Conservation (phyloP, 2,113 vertebrate species). For the Apaloderma vittatum region DNA sequence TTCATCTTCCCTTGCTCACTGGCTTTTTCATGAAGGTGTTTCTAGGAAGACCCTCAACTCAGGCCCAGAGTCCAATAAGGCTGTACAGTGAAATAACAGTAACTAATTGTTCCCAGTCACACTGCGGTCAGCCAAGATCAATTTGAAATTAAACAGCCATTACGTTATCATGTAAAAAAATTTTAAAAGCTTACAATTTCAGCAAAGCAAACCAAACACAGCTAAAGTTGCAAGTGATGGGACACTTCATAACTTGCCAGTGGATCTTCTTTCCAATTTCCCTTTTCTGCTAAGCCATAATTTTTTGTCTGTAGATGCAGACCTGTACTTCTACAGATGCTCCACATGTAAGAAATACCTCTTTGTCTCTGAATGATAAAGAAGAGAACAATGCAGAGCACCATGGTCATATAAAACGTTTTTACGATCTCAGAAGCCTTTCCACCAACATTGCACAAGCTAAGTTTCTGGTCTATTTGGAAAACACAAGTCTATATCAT, state of each 20-base stretch:
- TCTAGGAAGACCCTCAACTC: background rate
- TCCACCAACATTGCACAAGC: background rate
- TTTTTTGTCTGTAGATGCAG: background rate
- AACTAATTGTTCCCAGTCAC: background rate
- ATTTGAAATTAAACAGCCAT: background rate
- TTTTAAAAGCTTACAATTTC: background rate
- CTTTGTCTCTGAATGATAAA: background rate
- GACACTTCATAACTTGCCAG: background rate
- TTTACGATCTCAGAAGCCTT: background rate
- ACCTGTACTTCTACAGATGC: background rate
- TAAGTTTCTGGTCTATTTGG: conserved; percentile 16
- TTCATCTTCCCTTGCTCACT: background rate
- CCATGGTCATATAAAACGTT: background rate
- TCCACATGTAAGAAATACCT: background rate
- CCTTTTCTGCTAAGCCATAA: background rate
- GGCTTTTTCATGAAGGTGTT: background rate
- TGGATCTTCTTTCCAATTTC: too few species aligned
- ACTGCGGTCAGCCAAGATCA: background rate
- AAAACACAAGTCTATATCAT: background rate
- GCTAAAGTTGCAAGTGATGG: background rate
- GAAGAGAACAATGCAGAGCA: background rate
- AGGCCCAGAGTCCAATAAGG: background rate
- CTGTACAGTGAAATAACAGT: background rate
- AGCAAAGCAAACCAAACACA: background rate
- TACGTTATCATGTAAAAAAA: background rate